Percentiles rank a stretch among this genome's conserved stretches.
Conservation (phyloP, 2,888 invertebrate genomes). For the Nebria brevicollis region DNA sequence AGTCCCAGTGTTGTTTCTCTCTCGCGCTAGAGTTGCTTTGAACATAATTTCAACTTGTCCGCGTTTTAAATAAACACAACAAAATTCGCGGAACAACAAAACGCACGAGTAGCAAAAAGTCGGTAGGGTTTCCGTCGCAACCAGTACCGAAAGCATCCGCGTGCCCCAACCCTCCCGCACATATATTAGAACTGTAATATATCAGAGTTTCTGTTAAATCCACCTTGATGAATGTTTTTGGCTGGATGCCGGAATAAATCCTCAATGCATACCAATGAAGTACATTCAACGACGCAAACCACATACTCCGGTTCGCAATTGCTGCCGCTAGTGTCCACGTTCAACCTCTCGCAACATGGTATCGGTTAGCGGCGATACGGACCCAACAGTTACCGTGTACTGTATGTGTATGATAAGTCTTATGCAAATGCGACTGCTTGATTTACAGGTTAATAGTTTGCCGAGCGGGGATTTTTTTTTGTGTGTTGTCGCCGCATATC, state of each 20-base stretch:
- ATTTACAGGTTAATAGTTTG: slow-evolving; percentile 42
- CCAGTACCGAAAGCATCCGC: background rate
- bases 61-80: slow-evolving; percentile 44
- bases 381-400: slow-evolving; percentile 11
- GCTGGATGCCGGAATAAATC: slow-evolving; percentile 66
- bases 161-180: slow-evolving; percentile 50
- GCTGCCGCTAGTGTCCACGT: background rate
- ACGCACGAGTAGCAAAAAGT: slow-evolving; percentile 34
- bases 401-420: slow-evolving; percentile 38
- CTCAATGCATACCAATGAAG: slow-evolving; percentile 66
- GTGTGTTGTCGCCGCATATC: background rate
- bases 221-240: slow-evolving; percentile 67
- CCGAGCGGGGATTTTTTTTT: slow-evolving; percentile 6
- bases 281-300: slow-evolving; percentile 55
- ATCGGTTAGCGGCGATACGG: background rate
- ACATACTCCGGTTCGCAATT: slow-evolving; percentile 4
- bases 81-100: slow-evolving; percentile 44
- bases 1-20: slow-evolving; percentile 6
- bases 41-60: slow-evolving; percentile 39
- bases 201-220: slow-evolving; percentile 66
- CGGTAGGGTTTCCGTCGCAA: slow-evolving; percentile 40
- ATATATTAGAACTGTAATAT: slow-evolving; percentile 65
- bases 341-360: slow-evolving; percentile 1
- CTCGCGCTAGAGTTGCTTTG: background rate
- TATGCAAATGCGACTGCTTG: slow-evolving; percentile 39